Evolutionary conservation across 2,797 vertebrate genomes (phyloP).

Genomic region (Poeciliopsis turneri): DNA sequence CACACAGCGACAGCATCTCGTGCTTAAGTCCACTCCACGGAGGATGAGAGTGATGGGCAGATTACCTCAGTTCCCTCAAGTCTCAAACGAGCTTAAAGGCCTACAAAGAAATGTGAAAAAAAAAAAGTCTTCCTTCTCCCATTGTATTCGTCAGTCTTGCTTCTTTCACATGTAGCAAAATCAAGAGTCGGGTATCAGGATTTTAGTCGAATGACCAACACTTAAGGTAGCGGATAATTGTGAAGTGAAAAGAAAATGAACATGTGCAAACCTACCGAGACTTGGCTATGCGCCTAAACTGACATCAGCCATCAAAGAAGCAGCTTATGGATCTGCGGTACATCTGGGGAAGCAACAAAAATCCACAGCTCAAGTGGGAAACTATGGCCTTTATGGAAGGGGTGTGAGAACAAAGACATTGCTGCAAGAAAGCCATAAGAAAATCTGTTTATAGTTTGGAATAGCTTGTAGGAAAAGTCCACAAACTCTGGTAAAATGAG

Average conservation of each 20-base stretch:
- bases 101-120: constrained; percentile 7
- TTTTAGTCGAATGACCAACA: neutral
- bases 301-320: neutral
- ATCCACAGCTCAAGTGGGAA: neutral
- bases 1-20: constrained; percentile 17
- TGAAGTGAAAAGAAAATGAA: neutral
- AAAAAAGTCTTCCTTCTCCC: neutral
- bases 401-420: neutral
- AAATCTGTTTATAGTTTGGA: neutral
- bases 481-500: neutral
- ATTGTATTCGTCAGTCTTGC: neutral
- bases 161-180: neutral
- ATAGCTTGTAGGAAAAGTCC: neutral
- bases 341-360: neutral
- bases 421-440: neutral
- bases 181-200: neutral
- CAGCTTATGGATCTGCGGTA: neutral
- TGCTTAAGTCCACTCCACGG: constrained; percentile 22
- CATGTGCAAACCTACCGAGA: neutral
- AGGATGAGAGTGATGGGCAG: constrained; percentile 37
- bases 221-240: neutral
- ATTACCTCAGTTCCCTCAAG: constrained; percentile 30
- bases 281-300: neutral
- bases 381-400: neutral
- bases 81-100: constrained; percentile 26